A percentile compares a stretch with the other conserved stretches of the same genome.
These are phyloP conservation scores for Aricia artaxerxes DNA, from an alignment of 2,888 invertebrate genomes.

Conservation along the genomic window DNA sequence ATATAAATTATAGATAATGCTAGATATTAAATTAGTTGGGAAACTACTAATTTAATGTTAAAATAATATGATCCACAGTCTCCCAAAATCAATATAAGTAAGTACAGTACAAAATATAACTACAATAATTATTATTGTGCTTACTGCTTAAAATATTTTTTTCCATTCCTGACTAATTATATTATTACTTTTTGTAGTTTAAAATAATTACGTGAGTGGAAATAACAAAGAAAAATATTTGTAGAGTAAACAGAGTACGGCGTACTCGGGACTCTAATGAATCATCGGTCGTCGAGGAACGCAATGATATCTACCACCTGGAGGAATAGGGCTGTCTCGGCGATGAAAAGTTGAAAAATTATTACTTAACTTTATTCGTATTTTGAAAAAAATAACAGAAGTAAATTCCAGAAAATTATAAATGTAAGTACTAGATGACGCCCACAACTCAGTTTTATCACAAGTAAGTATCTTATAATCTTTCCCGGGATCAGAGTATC, in stretches of 20 bases:
- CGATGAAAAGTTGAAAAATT: background rate
- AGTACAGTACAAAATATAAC: no score
- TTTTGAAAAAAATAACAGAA: no score
- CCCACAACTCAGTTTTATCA: no score
- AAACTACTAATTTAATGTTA: no score
- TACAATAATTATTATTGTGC: background rate
- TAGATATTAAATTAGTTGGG: no score
- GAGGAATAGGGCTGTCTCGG: constrained; percentile 59
- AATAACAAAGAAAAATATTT: constrained; percentile 68
- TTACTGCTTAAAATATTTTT: background rate
- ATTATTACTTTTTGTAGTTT: constrained; percentile 23
- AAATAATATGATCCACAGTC: no score
- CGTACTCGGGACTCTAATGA: constrained; percentile 72
- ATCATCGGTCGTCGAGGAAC: constrained; percentile 62
- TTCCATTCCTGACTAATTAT: background rate
- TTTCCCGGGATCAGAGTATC: no score
- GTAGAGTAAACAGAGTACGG: constrained; percentile 66
- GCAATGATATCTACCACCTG: constrained; percentile 72
- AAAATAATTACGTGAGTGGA: constrained; percentile 53
- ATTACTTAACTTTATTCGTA: background rate
- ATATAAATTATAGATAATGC: no score
- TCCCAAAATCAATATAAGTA: no score
- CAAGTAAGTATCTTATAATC: no score
- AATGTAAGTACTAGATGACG: no score
- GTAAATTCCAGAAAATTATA: background rate